phyloP scores from a whole-genome alignment of 2,888 invertebrate genomes.

The Leptinotarsa haldemani region DNA sequence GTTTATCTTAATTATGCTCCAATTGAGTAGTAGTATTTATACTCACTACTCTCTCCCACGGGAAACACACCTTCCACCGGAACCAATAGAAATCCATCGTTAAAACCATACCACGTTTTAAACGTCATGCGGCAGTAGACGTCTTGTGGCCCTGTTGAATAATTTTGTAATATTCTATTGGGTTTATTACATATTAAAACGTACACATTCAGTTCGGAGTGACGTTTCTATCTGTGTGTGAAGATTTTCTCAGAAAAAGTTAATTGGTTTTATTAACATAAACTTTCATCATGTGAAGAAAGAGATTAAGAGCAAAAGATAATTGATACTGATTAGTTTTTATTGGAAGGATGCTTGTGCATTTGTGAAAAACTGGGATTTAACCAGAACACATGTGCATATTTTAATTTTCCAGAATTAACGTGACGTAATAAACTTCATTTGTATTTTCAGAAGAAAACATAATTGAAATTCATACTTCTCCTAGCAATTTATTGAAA shows the following conservation, averaged over 20 bases:
- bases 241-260: constrained; percentile 4
- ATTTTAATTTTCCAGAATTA: too few species aligned
- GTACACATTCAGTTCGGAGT: background rate
- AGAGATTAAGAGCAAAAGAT: background rate
- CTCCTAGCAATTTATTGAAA: too few species aligned
- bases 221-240: background rate
- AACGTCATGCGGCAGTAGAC: background rate
- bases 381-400: too few species aligned
- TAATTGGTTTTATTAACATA: background rate
- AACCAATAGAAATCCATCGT: constrained; percentile 12
- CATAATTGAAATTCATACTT: too few species aligned
- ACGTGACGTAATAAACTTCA: too few species aligned
- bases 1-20: constrained; percentile 16
- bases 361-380: background rate
- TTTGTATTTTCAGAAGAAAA: too few species aligned
- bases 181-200: constrained; percentile 4
- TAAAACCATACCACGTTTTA: background rate
- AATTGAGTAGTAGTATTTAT: constrained; percentile 28
- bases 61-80: constrained; percentile 18
- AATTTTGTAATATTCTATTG: constrained; percentile 13
- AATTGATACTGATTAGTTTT: background rate
- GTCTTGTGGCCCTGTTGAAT: constrained; percentile 6
- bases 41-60: constrained; percentile 19
- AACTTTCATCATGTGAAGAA: background rate
- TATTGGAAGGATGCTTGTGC: background rate